Base-by-base conservation (phyloP, 2,113 vertebrate genomes). In the Pitta sordida region DNA sequence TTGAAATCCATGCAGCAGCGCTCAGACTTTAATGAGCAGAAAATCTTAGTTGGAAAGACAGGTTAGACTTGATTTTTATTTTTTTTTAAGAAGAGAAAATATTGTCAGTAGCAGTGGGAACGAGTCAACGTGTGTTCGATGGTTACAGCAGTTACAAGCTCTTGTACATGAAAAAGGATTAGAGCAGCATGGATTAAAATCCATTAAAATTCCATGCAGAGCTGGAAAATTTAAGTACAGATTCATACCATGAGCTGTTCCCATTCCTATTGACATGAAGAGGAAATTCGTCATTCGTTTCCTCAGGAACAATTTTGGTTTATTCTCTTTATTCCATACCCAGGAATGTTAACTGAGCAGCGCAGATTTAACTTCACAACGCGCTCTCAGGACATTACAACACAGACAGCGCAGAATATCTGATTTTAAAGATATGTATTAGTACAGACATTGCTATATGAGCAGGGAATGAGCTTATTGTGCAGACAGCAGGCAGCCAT, bases 11-110 rank as follows among this genome's bases (percentile, higher is more conserved):
- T 51, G 53, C 68, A 88, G 78, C 69, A 87, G 53, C 51, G 88
- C 70, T 86, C 76, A 89, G 86, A 90, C 91, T 93, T 94, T 93
- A 94, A 95, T 78, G 78, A 97, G 90, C 89, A 91, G 62, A 96
- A 96, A 94, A 62, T 62, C 80, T 92, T 93, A 90, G 78, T 94
- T 83, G 71, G 83, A 94, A 92, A 90, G 86, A 95, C 91, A 93
- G 86, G 95, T 96, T 96, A 91, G 86, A 94, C 95, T 91, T 55
- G 91, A 91, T 93, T 83, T 93, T 81, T 81, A 26, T 67, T 87
- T 74, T 71, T 70, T 70, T 64, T 62, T 43, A 68, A 86, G 81
- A 68, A 90, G 80, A 85, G 59, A 94, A 91, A 96, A 94, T 90
- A 86, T 65, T 90, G 84, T 68, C 89, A 80, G 80, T 65, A 84